These are phyloP conservation scores for Brachyalestes nurse DNA, from an alignment of 2,797 vertebrate species.

Conservation along the genomic window DNA sequence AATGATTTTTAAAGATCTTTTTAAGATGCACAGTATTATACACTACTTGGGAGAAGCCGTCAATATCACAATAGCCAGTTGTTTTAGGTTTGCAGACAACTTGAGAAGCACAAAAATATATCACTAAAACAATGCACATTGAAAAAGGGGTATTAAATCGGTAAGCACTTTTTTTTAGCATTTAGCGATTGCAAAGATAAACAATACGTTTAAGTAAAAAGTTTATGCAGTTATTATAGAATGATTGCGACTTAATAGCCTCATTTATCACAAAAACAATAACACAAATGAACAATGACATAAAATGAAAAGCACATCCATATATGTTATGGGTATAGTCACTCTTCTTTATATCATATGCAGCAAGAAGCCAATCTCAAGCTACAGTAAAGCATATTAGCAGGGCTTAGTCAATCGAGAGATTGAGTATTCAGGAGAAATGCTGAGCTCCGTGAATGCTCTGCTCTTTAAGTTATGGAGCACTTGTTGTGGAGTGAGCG, in stretches of 20 bases:
- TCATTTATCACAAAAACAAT: background rate
- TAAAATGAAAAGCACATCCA: constrained; percentile 32
- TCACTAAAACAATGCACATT: no score
- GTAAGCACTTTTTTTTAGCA: no score
- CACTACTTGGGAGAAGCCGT: no score
- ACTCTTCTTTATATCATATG: constrained; percentile 5
- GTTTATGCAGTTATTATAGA: no score
- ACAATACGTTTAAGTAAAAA: no score
- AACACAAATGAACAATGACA: constrained; percentile 27
- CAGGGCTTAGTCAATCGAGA: constrained; percentile 25
- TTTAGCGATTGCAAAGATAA: no score
- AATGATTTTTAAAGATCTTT: background rate
- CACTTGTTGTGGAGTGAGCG: constrained; percentile 42
- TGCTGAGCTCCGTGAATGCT: constrained; percentile 62
- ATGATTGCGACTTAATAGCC: background rate
- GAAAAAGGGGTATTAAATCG: no score
- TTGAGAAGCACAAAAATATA: no score
- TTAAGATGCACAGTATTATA: background rate
- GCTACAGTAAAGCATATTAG: constrained; percentile 10
- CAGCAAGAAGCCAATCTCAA: constrained; percentile 18
- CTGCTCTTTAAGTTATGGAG: constrained; percentile 58
- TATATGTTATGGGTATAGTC: background rate
- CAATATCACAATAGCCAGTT: no score
- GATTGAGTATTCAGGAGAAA: constrained; percentile 47
- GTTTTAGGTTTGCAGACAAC: background rate